A percentile compares a stretch with the other conserved stretches of the same genome.
phyloP scores from a whole-genome alignment of 2,113 vertebrate species.

The Apaloderma vittatum region DNA sequence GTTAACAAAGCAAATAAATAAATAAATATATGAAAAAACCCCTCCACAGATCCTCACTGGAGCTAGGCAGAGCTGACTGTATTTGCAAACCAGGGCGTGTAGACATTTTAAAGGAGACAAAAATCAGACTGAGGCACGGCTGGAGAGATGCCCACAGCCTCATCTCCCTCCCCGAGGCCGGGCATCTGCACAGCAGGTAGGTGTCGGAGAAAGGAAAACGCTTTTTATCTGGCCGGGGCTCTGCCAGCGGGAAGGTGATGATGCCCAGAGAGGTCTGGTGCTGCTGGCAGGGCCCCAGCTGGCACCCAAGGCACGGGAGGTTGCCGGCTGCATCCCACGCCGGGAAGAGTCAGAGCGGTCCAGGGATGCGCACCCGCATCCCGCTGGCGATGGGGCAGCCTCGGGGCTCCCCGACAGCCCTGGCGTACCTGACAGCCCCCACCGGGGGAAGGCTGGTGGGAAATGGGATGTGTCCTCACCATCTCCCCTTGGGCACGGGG shows the following conservation, averaged over 20 bases:
- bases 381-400: rapidly evolving
- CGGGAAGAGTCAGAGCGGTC: rapidly evolving
- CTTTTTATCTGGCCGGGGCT: rapidly evolving
- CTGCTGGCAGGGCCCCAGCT: not conserved
- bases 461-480: rapidly evolving
- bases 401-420: rapidly evolving
- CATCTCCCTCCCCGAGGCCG: not conserved
- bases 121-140: not conserved
- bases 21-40: no score
- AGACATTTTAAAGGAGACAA: not conserved
- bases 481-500: rapidly evolving
- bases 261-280: constrained; percentile 13
- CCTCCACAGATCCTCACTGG: rapidly evolving
- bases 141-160: not conserved
- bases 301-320: not conserved
- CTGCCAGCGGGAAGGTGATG: not conserved
- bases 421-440: no score
- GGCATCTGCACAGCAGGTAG: not conserved
- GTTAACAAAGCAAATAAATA: not conserved
- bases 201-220: not conserved
- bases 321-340: not conserved
- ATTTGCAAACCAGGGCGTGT: not conserved
- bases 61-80: not conserved
- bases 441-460: rapidly evolving
- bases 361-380: not conserved